Conservation (phyloP, 1,140 invertebrate genomes). For the Drosophila chauvacae region DNA sequence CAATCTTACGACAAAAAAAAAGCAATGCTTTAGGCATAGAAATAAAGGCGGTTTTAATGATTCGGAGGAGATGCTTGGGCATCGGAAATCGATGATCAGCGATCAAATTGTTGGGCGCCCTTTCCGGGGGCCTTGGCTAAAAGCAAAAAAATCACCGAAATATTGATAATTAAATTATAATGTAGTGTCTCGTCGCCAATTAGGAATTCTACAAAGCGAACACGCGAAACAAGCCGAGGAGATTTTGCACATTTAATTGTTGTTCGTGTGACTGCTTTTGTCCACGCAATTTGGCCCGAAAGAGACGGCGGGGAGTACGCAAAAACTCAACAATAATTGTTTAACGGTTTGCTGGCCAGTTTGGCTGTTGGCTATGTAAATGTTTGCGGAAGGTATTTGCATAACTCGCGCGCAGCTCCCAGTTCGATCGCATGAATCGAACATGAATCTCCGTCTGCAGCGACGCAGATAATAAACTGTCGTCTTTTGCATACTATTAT, state of each 20-base stretch:
- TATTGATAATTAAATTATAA: conserved; percentile 40
- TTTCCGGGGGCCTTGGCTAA: conserved; percentile 25
- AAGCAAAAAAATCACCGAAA: conserved; percentile 6
- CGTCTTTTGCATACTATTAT: conserved; percentile 67
- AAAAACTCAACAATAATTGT: conserved; percentile 70
- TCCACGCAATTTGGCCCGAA: conserved; percentile 37
- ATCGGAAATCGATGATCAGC: conserved; percentile 34
- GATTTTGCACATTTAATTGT: conserved; percentile 54
- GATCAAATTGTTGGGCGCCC: conserved; percentile 20
- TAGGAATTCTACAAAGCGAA: conserved; percentile 29
- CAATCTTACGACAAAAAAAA: conserved; percentile 11
- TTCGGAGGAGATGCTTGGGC: background rate
- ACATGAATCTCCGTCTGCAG: conserved; percentile 30
- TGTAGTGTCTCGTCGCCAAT: conserved; percentile 40
- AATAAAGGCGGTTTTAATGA: conserved; percentile 10
- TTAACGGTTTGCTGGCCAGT: conserved; percentile 61
- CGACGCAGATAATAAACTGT: conserved; percentile 55
- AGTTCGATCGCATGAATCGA: conserved; percentile 27
- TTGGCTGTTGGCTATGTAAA: conserved; percentile 66
- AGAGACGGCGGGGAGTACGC: conserved; percentile 12
- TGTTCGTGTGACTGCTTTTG: conserved; percentile 24
- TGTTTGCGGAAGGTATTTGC: conserved; percentile 79
- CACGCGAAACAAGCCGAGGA: conserved; percentile 10
- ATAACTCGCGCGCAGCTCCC: conserved; percentile 51
- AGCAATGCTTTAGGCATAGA: conserved; percentile 13